phyloP scores from a whole-genome alignment of 1,140 invertebrate species.

The Meloidogyne floridensis region DNA sequence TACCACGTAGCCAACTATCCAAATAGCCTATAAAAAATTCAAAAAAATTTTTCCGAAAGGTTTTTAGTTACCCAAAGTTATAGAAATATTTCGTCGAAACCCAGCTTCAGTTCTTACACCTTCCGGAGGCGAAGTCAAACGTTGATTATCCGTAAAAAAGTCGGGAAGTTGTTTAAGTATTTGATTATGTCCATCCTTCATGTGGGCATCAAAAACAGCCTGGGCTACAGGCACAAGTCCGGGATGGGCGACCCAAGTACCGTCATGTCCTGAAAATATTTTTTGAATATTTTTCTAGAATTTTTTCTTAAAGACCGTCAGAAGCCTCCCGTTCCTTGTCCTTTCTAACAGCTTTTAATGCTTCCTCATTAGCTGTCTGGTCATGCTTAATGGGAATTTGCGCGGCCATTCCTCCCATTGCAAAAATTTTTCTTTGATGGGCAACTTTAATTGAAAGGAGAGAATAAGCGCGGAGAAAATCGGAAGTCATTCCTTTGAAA shows the following conservation, averaged over 20 bases:
- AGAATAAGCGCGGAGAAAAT: slow-evolving; percentile 74
- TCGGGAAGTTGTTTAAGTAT: slow-evolving; percentile 54
- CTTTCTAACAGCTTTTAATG: slow-evolving; percentile 57
- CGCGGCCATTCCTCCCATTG: slow-evolving; percentile 77
- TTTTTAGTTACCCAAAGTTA: slow-evolving; percentile 61
- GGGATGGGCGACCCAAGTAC: slow-evolving; percentile 76
- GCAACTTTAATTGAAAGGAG: slow-evolving; percentile 72
- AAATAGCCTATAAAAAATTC: slow-evolving; percentile 70
- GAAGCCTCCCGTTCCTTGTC: slow-evolving; percentile 66
- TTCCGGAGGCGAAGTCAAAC: slow-evolving; percentile 72
- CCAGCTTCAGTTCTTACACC: slow-evolving; percentile 72
- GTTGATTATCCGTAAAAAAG: slow-evolving; percentile 58
- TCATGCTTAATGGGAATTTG: slow-evolving; percentile 68
- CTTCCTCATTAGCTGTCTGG: slow-evolving; percentile 54
- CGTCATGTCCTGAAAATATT: slow-evolving; percentile 69
- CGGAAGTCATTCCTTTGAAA: slow-evolving; percentile 70
- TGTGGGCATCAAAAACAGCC: slow-evolving; percentile 69
- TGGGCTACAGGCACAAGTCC: slow-evolving; percentile 70
- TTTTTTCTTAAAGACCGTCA: slow-evolving; percentile 46
- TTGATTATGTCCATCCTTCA: slow-evolving; percentile 58
- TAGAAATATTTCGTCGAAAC: slow-evolving; percentile 73
- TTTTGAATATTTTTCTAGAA: neutral
- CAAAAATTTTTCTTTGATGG: slow-evolving; percentile 72
- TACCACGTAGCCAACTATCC: slow-evolving; percentile 74
- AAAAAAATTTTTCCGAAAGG: neutral